Conservation (phyloP, 2,797 vertebrate species). For the Sebastiscus tertius region DNA sequence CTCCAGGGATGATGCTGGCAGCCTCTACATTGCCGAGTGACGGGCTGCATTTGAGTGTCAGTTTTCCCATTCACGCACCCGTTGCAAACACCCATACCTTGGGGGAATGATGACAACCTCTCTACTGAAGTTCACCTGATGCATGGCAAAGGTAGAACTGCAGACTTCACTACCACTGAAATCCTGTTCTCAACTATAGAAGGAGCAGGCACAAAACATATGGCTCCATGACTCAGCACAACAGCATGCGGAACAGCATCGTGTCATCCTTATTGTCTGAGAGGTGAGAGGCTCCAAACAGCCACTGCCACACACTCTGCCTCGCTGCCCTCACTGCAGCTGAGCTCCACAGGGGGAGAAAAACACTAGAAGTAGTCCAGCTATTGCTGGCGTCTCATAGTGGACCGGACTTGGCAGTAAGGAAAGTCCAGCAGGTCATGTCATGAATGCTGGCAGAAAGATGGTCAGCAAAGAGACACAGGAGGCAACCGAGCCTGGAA, state of each 20-base stretch:
- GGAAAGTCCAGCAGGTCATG: background rate
- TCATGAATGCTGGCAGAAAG: background rate
- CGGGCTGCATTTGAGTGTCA: slow-evolving; percentile 8
- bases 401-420: background rate
- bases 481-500: background rate
- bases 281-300: background rate
- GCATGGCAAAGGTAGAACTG: background rate
- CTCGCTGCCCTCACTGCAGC: background rate
- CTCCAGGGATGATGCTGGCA: slow-evolving; percentile 12
- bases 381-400: background rate
- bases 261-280: background rate
- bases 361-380: background rate
- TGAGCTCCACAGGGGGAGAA: background rate
- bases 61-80: background rate
- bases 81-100: background rate
- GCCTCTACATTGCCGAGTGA: background rate
- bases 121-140: background rate
- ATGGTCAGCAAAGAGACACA: background rate
- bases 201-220: background rate
- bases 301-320: background rate
- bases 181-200: background rate
- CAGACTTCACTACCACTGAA: background rate
- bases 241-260: background rate
- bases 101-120: background rate
- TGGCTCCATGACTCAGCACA: background rate